These are phyloP conservation scores for Pachyseris speciosa DNA, from an alignment of 64 coral and sea anemone species.

Conservation along the genomic window DNA sequence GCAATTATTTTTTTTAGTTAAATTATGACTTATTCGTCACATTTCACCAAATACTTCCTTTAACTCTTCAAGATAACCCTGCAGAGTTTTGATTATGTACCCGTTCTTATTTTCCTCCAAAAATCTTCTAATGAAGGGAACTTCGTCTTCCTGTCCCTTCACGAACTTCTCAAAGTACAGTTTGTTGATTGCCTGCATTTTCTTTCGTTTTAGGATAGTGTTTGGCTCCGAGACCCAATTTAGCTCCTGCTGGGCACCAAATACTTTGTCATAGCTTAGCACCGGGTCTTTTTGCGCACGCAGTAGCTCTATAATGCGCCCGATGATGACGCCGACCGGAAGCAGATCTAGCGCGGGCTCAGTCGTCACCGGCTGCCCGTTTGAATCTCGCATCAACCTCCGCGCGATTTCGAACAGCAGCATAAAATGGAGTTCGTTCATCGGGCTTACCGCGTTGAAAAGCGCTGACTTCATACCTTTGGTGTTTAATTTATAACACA, in stretches of 20 bases:
- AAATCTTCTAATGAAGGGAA: constrained; percentile 75
- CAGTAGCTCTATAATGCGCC: constrained; percentile 67
- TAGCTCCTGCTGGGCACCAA: constrained; percentile 74
- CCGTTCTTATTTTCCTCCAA: constrained; percentile 89
- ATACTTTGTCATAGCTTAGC: constrained; percentile 79
- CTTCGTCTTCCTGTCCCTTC: constrained; percentile 7
- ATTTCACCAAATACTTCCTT: constrained; percentile 63
- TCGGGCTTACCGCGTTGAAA: constrained; percentile 88
- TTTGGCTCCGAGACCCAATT: constrained; percentile 82
- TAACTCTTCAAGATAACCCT: constrained; percentile 81
- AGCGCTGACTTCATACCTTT: constrained; percentile 88
- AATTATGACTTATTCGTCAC: no score
- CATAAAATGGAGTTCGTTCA: constrained; percentile 97
- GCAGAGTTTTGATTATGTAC: constrained; percentile 76
- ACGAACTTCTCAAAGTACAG: constrained; percentile 78
- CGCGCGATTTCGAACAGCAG: constrained; percentile 81
- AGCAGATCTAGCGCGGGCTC: constrained; percentile 79
- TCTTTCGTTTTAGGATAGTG: constrained; percentile 85
- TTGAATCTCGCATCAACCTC: constrained; percentile 79
- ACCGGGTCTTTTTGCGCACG: constrained; percentile 63
- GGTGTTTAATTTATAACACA: constrained; percentile 85
- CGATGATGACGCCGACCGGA: constrained; percentile 72
- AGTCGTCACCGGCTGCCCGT: constrained; percentile 66
- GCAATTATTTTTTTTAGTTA: no score
- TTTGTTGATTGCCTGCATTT: constrained; percentile 78